These are phyloP conservation scores for Xiphophorus maculatus DNA, from an alignment of 2,113 vertebrate genomes.

Conservation along the genomic window DNA sequence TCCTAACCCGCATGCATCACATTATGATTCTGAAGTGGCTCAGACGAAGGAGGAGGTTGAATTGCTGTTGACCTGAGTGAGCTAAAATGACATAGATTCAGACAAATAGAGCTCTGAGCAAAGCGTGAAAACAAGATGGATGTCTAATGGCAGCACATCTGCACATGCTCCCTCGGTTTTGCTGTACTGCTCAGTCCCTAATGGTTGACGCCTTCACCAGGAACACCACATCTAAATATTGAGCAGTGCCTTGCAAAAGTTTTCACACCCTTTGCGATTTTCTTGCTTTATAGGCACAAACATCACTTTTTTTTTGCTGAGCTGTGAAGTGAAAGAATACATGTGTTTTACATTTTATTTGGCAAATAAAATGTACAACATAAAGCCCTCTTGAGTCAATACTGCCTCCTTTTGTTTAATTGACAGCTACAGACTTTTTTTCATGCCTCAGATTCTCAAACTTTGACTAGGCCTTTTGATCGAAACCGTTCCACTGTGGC, in stretches of 20 bases:
- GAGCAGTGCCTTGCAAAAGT: neutral
- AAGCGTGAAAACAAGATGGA: constrained; percentile 76
- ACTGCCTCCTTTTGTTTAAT: too few relatives aligned
- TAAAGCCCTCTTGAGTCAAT: neutral
- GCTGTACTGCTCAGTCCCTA: constrained; percentile 34
- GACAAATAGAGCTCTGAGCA: constrained; percentile 78
- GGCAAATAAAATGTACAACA: too few relatives aligned
- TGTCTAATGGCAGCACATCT: constrained; percentile 73
- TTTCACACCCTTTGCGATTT: neutral
- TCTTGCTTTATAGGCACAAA: neutral
- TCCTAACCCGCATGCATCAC: constrained; percentile 77
- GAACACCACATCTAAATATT: constrained; percentile 45
- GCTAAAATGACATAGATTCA: constrained; percentile 81
- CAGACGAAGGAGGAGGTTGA: constrained; percentile 78
- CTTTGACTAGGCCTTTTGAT: neutral
- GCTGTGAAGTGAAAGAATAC: neutral
- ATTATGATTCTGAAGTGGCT: constrained; percentile 78
- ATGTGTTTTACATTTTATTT: neutral
- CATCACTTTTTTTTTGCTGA: neutral
- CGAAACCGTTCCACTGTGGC: neutral
- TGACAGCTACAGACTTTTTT: too few relatives aligned
- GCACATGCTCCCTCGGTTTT: constrained; percentile 52
- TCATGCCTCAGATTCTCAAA: neutral
- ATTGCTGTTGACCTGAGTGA: constrained; percentile 80
- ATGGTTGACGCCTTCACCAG: constrained; percentile 59